Evolutionary conservation across 2,888 invertebrate species (phyloP).

Genomic region (Drosophila cracens): DNA sequence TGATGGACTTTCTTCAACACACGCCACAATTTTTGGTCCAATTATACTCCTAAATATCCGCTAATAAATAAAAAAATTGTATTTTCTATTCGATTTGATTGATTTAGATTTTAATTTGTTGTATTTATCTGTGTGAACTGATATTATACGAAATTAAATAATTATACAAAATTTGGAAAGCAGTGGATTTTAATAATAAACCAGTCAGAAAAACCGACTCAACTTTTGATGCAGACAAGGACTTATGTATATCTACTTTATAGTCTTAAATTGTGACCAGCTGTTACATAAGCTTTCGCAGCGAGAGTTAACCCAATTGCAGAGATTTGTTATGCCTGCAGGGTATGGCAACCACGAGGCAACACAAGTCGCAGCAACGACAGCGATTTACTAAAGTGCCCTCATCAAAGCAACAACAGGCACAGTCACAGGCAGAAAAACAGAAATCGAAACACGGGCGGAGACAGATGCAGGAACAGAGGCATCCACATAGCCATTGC

Average conservation of each 20-base stretch:
- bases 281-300: background rate
- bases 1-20: background rate
- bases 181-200: background rate
- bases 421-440: conserved; percentile 36
- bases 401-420: conserved; percentile 79
- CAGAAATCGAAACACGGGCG: conserved; percentile 7
- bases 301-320: background rate
- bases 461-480: background rate
- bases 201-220: background rate
- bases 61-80: too few relatives aligned
- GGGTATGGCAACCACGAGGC: conserved; percentile 24
- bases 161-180: too few relatives aligned
- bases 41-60: too few relatives aligned
- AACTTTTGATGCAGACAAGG: background rate
- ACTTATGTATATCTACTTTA: background rate
- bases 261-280: background rate
- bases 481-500: conserved; percentile 43
- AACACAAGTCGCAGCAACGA: conserved; percentile 45
- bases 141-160: background rate
- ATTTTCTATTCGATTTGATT: background rate
- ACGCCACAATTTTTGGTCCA: too few relatives aligned
- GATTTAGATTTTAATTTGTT: background rate
- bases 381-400: conserved; percentile 73
- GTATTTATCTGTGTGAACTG: background rate
- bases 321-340: background rate